Evolutionary conservation across 2,888 invertebrate genomes (phyloP), one percentile per base, ranked within the genome.

Genomic region (Gari tellinella): DNA sequence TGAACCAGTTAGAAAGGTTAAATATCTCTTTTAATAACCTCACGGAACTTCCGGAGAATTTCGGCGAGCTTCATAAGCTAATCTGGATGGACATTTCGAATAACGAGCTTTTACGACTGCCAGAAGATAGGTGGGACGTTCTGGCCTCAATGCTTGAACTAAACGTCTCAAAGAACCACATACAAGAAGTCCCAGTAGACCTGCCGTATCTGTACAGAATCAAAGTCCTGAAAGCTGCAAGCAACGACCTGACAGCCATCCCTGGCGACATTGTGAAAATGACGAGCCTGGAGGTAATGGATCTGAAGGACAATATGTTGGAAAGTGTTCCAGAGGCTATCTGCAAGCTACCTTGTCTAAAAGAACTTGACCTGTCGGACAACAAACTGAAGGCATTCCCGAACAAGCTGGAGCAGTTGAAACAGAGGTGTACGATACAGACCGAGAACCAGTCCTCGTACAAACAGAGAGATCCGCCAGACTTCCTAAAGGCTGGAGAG

Each of bases 301-400:
- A 97, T 88, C 93, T 98, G 23, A 96, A 97, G 0, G 94, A 94
- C 76, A 98, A 98, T 91, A 95, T 96, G 12, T 95, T 97, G 58
- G 93, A 86, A 60, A 52, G 81, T 0, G 57, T 91, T 10, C 91
- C 91, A 19, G 91, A 91, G 38, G 72, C 81, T 17, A 76, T 91
- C 12, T 85, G 85, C 58, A 91, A 91, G 72, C 80, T 91, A 38
- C 84, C 89, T 1, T 70, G 75, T 5, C 64, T 91, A 5, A 70
- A 74, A 19, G 84, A 87, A 25, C 75, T 91, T 4, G 84, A 91
- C 72, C 80, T 90, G 10, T 87, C 89, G 0, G 85, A 91, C 72
- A 91, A 91, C 80, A 88, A 88, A 66, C 82, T 91, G 55, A 82
- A 80, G 56, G 37, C 56, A 4, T 86, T 89, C 61, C 91, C 91